Evolutionary conservation across 2,113 vertebrate species (phyloP), one percentile per base, ranked within the genome.

Genomic region (Alectura lathami): DNA sequence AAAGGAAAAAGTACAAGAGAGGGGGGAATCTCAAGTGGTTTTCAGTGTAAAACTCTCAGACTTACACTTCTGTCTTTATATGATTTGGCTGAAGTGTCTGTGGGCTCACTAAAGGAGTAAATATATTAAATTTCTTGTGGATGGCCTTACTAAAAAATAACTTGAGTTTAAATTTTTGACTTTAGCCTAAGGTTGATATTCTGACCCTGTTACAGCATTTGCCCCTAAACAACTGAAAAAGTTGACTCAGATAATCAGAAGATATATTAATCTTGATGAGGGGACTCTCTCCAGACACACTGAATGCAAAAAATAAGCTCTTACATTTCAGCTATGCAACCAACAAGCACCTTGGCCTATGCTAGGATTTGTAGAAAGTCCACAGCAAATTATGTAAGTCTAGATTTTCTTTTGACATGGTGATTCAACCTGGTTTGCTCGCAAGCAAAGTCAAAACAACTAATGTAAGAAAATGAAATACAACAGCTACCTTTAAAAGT

Each of bases 21-120:
- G 3, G 8, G 40, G 9, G 3, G 7, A 83, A 74, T 5, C 1
- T 2, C n/a, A 51, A 0, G 0, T 17, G 12, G 12, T 0, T 73
- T 69, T 51, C 56, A 43, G 29, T 36, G 60, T 69, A 57, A 86
- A 89, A 43, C 36, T 62, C 47, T 67, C 64, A 87, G 30, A 53
- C 7, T 57, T 22, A 34, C 15, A 34, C 15, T 40, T 88, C 60
- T 60, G 66, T 63, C 38, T 84, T 90, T 7, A n/a, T 34, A 8
- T 32, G 40, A 90, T 54, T 56, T 53, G 45, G 18, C 12, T 51
- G 53, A 80, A 27, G 20, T 32, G n/a, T 67, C 54, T 50, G 27
- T n/a, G 34, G 27, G 30, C 24, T 81, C 54, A 48, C 11, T 66
- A 57, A 60, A 86, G 13, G 6, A 43, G 4, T 3, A 2, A n/a